Evolutionary conservation across 2,888 invertebrate species (phyloP).

Genomic region (Chirona hameri): DNA sequence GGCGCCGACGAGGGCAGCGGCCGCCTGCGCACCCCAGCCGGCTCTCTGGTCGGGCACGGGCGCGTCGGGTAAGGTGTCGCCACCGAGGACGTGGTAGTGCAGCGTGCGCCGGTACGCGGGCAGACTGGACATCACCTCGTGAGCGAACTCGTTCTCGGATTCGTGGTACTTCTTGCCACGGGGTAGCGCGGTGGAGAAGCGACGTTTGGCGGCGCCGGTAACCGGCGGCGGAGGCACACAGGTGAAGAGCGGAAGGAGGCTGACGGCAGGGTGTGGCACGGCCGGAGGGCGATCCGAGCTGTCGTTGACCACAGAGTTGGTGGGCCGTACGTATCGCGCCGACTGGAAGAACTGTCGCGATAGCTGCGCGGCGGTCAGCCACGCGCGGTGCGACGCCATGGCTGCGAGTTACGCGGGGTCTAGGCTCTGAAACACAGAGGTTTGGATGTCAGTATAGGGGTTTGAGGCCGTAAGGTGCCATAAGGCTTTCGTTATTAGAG

Average conservation of each 20-base stretch:
- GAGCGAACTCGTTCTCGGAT: conserved; percentile 39
- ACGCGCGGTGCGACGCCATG: conserved; percentile 26
- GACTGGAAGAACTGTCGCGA: neutral
- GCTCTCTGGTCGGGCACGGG: neutral
- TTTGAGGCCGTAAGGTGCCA: too few relatives aligned
- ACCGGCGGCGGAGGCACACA: conserved; percentile 23
- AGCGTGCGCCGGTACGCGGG: conserved; percentile 36
- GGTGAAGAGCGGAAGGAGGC: neutral
- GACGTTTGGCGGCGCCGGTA: neutral
- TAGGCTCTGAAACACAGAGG: too few relatives aligned
- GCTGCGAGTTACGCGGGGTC: too few relatives aligned
- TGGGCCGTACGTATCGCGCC: conserved; percentile 4
- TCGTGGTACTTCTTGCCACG: conserved; percentile 36
- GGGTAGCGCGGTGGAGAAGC: neutral
- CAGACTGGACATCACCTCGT: conserved; percentile 36
- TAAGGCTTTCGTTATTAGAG: too few relatives aligned
- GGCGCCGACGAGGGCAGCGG: neutral
- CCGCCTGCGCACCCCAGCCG: neutral
- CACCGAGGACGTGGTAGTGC: conserved; percentile 1
- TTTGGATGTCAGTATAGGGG: too few relatives aligned
- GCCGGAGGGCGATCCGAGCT: neutral
- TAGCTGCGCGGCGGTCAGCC: neutral
- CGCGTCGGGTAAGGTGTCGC: neutral
- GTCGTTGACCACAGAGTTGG: neutral
- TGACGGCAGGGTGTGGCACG: neutral